Percentiles rank a stretch among this genome's conserved stretches.
phyloP scores from a whole-genome alignment of 2,113 vertebrate species.

The Hippocampus mohnikei region DNA sequence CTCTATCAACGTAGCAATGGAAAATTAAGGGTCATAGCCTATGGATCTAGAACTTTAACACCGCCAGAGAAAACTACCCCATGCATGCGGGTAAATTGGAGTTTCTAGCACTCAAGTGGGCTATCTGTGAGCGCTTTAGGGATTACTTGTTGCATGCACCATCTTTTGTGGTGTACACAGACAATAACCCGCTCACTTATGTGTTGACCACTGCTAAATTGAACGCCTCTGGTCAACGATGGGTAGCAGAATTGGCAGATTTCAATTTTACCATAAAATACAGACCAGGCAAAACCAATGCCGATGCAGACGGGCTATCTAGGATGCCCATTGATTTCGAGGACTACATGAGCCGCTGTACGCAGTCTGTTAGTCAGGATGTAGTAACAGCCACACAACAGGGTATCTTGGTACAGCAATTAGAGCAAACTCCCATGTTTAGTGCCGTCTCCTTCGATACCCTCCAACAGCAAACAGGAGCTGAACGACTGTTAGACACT shows the following conservation, averaged over 20 bases:
- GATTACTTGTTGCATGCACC: not conserved
- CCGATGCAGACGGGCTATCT: not conserved
- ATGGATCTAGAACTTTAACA: not conserved
- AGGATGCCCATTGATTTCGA: not conserved
- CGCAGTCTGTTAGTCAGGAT: not conserved
- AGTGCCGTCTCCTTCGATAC: not conserved
- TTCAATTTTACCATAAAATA: conserved; percentile 6
- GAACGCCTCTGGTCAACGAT: not conserved
- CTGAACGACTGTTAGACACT: not conserved
- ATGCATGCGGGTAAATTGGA: conserved; percentile 1
- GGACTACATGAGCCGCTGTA: not conserved
- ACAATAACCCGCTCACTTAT: not conserved
- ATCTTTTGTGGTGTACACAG: not conserved
- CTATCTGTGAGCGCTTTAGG: not conserved
- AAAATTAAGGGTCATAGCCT: not conserved
- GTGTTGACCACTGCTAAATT: not conserved
- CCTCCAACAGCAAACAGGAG: not conserved
- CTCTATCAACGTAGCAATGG: not conserved
- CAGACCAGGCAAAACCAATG: not conserved
- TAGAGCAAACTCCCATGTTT: not conserved
- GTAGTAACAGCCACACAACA: not conserved
- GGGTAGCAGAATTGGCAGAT: not conserved
- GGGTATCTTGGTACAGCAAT: not conserved
- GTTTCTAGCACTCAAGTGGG: conserved; percentile 1
- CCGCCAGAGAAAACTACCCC: not conserved